Conservation (phyloP, 1,140 invertebrate species). For the Ruditapes philippinarum region DNA sequence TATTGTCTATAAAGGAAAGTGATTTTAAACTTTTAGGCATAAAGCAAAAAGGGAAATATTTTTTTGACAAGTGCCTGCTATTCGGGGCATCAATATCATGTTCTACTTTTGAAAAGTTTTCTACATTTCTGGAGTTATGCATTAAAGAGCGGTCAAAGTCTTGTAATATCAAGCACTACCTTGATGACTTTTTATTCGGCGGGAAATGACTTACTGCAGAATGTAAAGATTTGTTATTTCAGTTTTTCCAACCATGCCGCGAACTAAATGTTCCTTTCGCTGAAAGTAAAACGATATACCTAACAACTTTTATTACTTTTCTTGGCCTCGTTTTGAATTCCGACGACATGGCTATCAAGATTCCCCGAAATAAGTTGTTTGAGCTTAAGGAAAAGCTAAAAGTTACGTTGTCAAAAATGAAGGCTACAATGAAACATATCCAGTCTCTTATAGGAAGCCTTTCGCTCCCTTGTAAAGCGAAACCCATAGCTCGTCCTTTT, state of each 20-base stretch:
- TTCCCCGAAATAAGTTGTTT: slow-evolving; percentile 47
- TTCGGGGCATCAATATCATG: background rate
- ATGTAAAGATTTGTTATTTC: background rate
- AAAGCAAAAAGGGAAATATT: slow-evolving; percentile 3
- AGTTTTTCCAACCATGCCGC: background rate
- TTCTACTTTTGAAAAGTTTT: slow-evolving; percentile 3
- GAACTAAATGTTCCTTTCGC: slow-evolving; percentile 33
- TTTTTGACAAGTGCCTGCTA: slow-evolving; percentile 29
- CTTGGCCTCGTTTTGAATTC: slow-evolving; percentile 55
- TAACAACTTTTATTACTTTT: slow-evolving; percentile 37
- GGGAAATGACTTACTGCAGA: background rate
- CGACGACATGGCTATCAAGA: slow-evolving; percentile 47
- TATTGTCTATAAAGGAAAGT: slow-evolving; percentile 21
- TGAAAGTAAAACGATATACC: slow-evolving; percentile 48
- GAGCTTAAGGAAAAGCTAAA: slow-evolving; percentile 16
- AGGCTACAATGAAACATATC: slow-evolving; percentile 40
- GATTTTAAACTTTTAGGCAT: slow-evolving; percentile 24
- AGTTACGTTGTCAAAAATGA: background rate
- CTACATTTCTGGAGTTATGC: background rate
- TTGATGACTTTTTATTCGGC: slow-evolving; percentile 35
- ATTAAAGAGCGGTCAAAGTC: background rate
- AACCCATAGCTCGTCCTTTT: slow-evolving; percentile 45
- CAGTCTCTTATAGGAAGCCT: slow-evolving; percentile 59
- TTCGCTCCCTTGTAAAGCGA: slow-evolving; percentile 52
- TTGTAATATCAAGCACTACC: background rate